Evolutionary conservation across 2,888 invertebrate species (phyloP).

Genomic region (Apeira syringaria): DNA sequence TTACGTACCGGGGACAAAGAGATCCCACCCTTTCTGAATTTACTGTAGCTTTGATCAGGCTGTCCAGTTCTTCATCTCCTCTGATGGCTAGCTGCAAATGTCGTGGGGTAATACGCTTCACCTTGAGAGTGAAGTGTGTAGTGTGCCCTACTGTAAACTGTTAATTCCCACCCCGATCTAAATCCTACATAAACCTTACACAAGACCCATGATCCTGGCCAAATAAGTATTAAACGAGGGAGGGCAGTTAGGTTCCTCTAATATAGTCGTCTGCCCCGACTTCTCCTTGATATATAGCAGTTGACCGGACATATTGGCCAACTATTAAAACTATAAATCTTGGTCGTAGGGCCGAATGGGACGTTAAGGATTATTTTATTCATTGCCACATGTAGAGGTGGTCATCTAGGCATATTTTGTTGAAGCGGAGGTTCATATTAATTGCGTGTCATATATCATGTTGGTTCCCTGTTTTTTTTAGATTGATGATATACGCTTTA

Average conservation of each 20-base stretch:
- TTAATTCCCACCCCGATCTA: conserved; percentile 2
- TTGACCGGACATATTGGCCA: conserved; percentile 53
- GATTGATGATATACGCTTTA: too few relatives aligned
- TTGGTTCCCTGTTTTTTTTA: too few relatives aligned
- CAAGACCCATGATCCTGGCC: conserved; percentile 16
- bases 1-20: too few relatives aligned
- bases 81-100: conserved; percentile 99
- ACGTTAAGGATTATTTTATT: conserved; percentile 19
- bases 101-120: conserved; percentile 99
- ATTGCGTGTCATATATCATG: too few relatives aligned
- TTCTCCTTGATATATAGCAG: conserved; percentile 57
- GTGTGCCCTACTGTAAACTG: neutral
- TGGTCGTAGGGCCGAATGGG: conserved; percentile 25
- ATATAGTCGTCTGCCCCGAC: conserved; percentile 30
- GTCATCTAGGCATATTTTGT: too few relatives aligned
- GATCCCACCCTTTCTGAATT: too few relatives aligned
- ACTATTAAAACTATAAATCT: conserved; percentile 78
- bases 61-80: conserved; percentile 99
- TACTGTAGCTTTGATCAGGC: conserved; percentile 99
- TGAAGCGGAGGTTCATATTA: too few relatives aligned
- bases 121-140: conserved; percentile 97
- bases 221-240: conserved; percentile 21
- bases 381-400: conserved; percentile 3
- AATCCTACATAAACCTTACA: conserved; percentile 10
- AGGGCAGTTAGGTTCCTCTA: conserved; percentile 26